Base-by-base conservation (phyloP, 2,113 vertebrate species). In the Paradisaea rubra region DNA sequence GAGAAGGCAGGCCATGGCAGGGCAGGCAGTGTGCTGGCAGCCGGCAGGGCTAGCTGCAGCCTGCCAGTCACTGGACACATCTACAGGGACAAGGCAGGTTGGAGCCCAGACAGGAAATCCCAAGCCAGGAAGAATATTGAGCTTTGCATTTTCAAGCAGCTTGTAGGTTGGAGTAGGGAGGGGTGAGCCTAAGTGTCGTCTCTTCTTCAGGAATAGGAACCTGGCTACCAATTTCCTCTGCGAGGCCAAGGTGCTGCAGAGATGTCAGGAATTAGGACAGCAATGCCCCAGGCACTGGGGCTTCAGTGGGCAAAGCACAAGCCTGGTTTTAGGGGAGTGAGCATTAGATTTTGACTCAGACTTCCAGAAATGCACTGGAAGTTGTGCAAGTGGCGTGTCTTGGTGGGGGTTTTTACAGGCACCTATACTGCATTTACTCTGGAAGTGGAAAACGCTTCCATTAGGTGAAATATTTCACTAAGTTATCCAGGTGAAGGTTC, bases 21-120 rank as follows among this genome's bases (percentile, higher is more conserved):
- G 69, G 22, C 53, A 61, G 33, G 19, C 64, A 60, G 49, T 2
- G 3, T 27, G 10, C 2, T 54, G 35, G 49, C 35, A 74, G n/a
- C 49, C 39, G 84, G 19, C 50, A 47, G 45, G 39, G 16, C 31
- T 56, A 31, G 42, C 30, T 15, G 10, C 41, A 83, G 18, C 27
- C 42, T 4, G 2, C 10, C 5, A 7, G 9, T 35, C 3, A 0
- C 39, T 39, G n/a, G 33, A 6, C 14, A 21, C 11, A 39, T 42
- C 33, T 1, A 0, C 18, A 47, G 45, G 41, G 65, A 65, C 18
- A 20, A 57, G 56, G 13, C 23, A 56, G 20, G 7, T 13, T 25
- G 1, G 10, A 77, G 20, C 25, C 24, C 42, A 64, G 39, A 16
- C 33, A 28, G 30, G 39, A 81, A 64, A 92, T 64, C 35, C 20